Conservation (phyloP, 35 echinoderm and acorn worm genomes). For the Apostichopus californicus region DNA sequence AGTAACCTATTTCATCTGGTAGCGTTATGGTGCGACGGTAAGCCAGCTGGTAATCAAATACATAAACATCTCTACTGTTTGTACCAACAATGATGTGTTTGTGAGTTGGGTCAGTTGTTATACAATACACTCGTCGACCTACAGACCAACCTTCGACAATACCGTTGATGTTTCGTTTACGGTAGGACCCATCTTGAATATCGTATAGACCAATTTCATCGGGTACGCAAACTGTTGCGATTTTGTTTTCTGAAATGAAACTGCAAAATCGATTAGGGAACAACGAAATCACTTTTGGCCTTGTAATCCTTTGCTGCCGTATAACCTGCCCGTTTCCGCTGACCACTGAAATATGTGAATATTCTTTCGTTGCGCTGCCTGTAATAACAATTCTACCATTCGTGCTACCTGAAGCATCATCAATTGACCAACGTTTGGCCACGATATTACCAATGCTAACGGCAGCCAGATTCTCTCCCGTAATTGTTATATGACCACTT, state of each 20-base stretch:
- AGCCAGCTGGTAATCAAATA: no score
- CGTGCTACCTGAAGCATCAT: not conserved
- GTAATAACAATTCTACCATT: not conserved
- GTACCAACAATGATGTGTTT: no score
- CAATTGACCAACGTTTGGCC: not conserved
- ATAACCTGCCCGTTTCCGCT: not conserved
- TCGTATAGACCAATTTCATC: no score
- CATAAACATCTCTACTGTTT: no score
- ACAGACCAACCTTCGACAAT: no score
- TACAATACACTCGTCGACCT: no score
- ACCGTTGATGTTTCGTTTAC: no score
- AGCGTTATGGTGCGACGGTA: no score
- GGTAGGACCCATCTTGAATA: no score
- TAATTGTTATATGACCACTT: not conserved
- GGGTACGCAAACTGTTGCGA: no score
- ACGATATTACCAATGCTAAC: not conserved
- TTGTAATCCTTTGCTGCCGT: not conserved
- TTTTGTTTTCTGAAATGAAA: not conserved
- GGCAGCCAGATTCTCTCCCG: not conserved
- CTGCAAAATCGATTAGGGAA: not conserved
- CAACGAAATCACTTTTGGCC: not conserved
- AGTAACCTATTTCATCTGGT: not conserved
- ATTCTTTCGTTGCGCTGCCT: not conserved
- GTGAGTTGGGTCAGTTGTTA: no score
- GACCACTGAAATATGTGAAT: not conserved